These are phyloP conservation scores for Endotricha flammealis DNA, from an alignment of 2,888 invertebrate genomes.

Conservation along the genomic window DNA sequence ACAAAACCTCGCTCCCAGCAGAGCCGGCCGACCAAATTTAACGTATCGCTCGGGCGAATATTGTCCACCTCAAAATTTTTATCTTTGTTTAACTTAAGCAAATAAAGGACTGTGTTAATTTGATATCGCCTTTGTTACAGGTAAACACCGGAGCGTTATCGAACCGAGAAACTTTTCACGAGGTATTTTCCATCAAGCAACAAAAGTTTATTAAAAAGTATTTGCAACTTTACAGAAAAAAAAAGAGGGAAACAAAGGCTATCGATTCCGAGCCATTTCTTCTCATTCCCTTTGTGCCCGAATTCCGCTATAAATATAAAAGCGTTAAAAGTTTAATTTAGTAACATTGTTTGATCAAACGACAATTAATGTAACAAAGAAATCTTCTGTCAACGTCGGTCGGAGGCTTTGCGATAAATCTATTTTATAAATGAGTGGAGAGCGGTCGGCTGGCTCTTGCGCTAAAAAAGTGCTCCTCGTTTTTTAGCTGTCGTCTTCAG, in stretches of 20 bases:
- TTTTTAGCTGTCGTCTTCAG: slow-evolving; percentile 7
- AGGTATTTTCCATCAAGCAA: slow-evolving; percentile 1
- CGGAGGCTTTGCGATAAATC: slow-evolving; percentile 16
- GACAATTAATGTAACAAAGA: slow-evolving; percentile 24
- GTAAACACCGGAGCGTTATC: background rate
- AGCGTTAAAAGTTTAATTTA: slow-evolving; percentile 19
- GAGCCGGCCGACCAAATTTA: background rate
- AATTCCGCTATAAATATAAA: slow-evolving; percentile 1
- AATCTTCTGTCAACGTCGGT: slow-evolving; percentile 18
- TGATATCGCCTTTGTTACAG: slow-evolving; percentile 2
- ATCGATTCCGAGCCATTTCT: slow-evolving; percentile 7
- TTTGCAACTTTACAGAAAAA: slow-evolving; percentile 5
- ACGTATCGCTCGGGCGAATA: background rate
- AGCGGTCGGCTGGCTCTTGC: slow-evolving; percentile 10
- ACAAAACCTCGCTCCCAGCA: slow-evolving; percentile 1
- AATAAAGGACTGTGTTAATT: background rate
- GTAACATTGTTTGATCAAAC: slow-evolving; percentile 20
- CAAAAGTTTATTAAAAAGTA: slow-evolving; percentile 1
- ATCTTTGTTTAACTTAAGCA: background rate
- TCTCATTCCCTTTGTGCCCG: slow-evolving; percentile 6
- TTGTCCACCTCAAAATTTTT: background rate
- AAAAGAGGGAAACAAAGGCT: slow-evolving; percentile 10
- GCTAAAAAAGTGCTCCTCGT: slow-evolving; percentile 7
- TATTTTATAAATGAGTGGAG: slow-evolving; percentile 17
- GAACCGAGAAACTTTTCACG: background rate